Base-by-base conservation (phyloP, 2,888 invertebrate species). In the Nemoura dubitans region DNA sequence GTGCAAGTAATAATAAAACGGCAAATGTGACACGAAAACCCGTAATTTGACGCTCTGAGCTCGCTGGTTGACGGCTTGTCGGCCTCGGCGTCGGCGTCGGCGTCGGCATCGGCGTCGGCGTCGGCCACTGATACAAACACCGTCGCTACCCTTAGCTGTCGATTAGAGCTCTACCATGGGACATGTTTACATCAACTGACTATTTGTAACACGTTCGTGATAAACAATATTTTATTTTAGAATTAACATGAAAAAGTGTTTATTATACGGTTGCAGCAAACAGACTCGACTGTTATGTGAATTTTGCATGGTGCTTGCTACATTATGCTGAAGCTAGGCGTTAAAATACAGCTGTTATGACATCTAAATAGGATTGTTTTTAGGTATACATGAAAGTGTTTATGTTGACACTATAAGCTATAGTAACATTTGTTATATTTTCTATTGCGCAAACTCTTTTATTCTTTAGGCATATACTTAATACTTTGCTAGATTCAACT, bases 1-100 rank as follows among this genome's bases (percentile, higher is more conserved):
- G 10, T 10, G 83, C 25, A 83, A 81, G 29, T 42, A 43, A 83
- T 59, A 43, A 42, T 82, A 82, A 29, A 29, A 36, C 29, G 36
- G 29, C 82, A 30, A 25, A 43, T 42, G 42, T 83, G 83, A 83
- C 83, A 83, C 43, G 83, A 59, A 42, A 83, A 43, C 83, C 83
- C 25, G 59, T 28, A 25, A 83, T 83, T 83, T 83, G 83, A 83
- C 83, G 83, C 43, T 29, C n/a, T 2, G 5, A 3, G 36, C 36
- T 59, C 59, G 59, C 59, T 7, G 26, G 26, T 78, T 78, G 78
- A 28, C 78, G 76, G 76, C n/a, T 21, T 21, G 76, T 76, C 26
- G 80, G n/a, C n/a, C n/a, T n/a, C n/a, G n/a, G 28, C 80, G 80
- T 6, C 27, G 76, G 80, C 27, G 80, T 14, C 27, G 80, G 5